Evolutionary conservation across 2,113 vertebrate species (phyloP).

Genomic region (Hippoglossus stenolepis): DNA sequence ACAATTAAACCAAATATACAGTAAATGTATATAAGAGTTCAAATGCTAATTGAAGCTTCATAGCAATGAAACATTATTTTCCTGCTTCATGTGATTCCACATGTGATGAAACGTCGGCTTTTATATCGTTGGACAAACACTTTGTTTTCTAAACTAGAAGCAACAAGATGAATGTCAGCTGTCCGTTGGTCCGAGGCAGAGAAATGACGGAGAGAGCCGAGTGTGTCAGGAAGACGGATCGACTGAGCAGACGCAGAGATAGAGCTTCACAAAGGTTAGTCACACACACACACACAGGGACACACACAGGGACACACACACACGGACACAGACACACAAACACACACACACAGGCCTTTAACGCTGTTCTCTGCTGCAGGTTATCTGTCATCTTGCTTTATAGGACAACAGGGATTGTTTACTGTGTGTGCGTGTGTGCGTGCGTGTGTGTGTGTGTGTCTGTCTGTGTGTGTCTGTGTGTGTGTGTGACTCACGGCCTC

Average conservation of each 20-base stretch:
- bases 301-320: conserved; percentile 38
- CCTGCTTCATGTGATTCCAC: no score
- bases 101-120: conserved; percentile 6
- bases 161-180: conserved; percentile 77
- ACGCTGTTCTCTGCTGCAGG: conserved; percentile 45
- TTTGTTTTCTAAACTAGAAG: conserved; percentile 46
- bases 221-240: conserved; percentile 76
- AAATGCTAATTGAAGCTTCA: no score
- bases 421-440: conserved; percentile 15
- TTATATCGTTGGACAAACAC: conserved; percentile 29
- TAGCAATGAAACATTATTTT: no score
- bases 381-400: conserved; percentile 75
- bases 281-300: conserved; percentile 57
- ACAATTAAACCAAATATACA: no score
- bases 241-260: conserved; percentile 48
- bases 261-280: conserved; percentile 70
- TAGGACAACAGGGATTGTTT: conserved; percentile 63
- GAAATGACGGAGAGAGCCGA: no score
- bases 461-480: conserved; percentile 24
- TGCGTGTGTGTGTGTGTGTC: conserved; percentile 20
- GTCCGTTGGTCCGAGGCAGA: conserved; percentile 51
- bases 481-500: conserved; percentile 86
- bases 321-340: conserved; percentile 7
- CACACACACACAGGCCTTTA: conserved; percentile 48
- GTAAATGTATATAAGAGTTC: no score